phyloP scores from a whole-genome alignment of 2,113 vertebrate species.

The Pachycephala philippinensis region DNA sequence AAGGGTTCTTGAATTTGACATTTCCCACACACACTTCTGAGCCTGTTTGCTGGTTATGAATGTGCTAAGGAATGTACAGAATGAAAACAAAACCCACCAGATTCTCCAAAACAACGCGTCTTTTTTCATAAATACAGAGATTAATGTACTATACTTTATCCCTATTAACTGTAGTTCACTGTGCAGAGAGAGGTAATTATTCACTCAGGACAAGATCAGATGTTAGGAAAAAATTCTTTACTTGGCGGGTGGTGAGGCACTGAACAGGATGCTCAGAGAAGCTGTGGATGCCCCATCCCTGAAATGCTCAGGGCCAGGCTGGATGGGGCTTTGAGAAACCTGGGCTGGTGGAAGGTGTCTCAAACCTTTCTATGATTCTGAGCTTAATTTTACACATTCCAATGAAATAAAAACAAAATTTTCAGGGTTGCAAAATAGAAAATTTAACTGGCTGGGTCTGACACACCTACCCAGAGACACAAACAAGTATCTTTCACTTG shows the following conservation, averaged over 20 bases:
- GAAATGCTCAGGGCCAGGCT: not conserved
- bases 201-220: not conserved
- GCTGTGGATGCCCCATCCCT: not conserved
- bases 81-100: not conserved
- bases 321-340: not conserved
- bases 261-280: not conserved
- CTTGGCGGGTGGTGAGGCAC: not conserved
- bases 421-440: not conserved
- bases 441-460: not conserved
- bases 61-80: not conserved
- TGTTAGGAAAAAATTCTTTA: not conserved
- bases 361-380: not conserved
- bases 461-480: not conserved
- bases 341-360: not conserved
- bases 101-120: not conserved
- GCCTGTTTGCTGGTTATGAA: not conserved
- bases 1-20: not conserved
- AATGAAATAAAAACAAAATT: not conserved
- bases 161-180: not conserved
- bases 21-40: not conserved
- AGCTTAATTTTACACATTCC: not conserved
- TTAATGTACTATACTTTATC: not conserved
- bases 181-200: not conserved
- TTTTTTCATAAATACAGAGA: not conserved
- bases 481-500: rapidly evolving